These are phyloP conservation scores for Tetraneura akinire DNA, from an alignment of 1,140 invertebrate genomes.

Conservation along the genomic window DNA sequence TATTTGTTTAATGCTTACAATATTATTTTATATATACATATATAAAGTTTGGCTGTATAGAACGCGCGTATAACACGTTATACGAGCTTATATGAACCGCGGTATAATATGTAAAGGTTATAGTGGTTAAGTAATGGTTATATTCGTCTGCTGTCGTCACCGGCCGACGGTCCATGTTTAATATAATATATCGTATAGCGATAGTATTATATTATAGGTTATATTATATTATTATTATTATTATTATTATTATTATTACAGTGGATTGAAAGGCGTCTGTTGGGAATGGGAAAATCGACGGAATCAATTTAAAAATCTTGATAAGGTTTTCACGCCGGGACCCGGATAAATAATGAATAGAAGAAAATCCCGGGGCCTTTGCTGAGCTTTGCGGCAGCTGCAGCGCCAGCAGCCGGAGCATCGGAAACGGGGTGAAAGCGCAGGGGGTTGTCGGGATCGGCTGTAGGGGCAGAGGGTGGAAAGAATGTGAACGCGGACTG, in stretches of 20 bases:
- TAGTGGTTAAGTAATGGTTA: too few species aligned
- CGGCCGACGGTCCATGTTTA: too few species aligned
- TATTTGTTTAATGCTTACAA: too few species aligned
- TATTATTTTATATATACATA: too few species aligned
- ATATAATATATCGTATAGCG: neutral
- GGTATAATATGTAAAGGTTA: too few species aligned
- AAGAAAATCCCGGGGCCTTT: constrained; percentile 46
- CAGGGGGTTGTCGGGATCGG: neutral
- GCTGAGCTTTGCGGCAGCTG: neutral
- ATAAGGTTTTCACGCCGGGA: constrained; percentile 40
- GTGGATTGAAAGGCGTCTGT: neutral
- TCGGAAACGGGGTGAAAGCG: neutral
- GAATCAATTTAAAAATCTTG: constrained; percentile 49
- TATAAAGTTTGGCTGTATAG: too few species aligned
- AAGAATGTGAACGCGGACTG: too few species aligned
- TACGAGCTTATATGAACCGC: too few species aligned
- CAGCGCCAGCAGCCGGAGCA: neutral
- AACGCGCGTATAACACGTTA: too few species aligned
- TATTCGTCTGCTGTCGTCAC: neutral
- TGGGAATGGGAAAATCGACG: constrained; percentile 15
- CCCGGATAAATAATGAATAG: constrained; percentile 51
- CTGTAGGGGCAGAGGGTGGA: neutral
- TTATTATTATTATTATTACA: too few species aligned
- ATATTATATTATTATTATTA: too few species aligned
- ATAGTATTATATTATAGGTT: too few species aligned